These are phyloP conservation scores for Lasioglossum malachurum DNA, from an alignment of 2,888 invertebrate species.

Conservation along the genomic window DNA sequence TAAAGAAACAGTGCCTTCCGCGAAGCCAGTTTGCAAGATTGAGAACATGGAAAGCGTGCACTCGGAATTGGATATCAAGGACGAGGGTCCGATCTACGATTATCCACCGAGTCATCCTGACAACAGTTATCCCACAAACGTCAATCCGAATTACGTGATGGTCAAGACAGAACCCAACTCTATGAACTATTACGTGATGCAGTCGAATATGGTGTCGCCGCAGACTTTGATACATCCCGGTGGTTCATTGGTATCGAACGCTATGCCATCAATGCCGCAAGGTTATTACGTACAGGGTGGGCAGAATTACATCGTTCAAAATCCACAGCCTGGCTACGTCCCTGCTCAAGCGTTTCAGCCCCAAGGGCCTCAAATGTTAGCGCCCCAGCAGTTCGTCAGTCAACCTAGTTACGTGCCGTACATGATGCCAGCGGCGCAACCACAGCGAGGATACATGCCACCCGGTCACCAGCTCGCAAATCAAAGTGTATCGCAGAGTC, in stretches of 20 bases:
- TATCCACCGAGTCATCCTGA: conserved; percentile 36
- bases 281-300: conserved; percentile 75
- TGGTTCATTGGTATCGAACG: conserved; percentile 46
- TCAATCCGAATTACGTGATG: conserved; percentile 73
- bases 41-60: conserved; percentile 76
- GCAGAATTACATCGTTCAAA: conserved; percentile 72
- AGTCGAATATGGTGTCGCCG: conserved; percentile 68
- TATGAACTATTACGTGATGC: conserved; percentile 76
- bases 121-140: conserved; percentile 41
- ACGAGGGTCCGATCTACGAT: conserved; percentile 79
- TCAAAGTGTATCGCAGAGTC: conserved; percentile 38
- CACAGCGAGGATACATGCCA: conserved; percentile 37
- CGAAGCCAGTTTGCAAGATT: conserved; percentile 59
- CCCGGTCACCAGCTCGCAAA: conserved; percentile 30
- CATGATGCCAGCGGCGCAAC: conserved; percentile 40
- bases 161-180: conserved; percentile 68
- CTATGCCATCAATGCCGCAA: conserved; percentile 65
- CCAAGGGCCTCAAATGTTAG: conserved; percentile 57
- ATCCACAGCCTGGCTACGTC: conserved; percentile 57
- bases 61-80: conserved; percentile 82
- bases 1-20: conserved; percentile 48
- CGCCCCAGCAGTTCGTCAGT: conserved; percentile 54
- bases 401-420: conserved; percentile 65
- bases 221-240: conserved; percentile 46
- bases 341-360: conserved; percentile 57